phyloP scores from a whole-genome alignment of 92 coral and sea anemone species.

The Anthopleura xanthogrammica region DNA sequence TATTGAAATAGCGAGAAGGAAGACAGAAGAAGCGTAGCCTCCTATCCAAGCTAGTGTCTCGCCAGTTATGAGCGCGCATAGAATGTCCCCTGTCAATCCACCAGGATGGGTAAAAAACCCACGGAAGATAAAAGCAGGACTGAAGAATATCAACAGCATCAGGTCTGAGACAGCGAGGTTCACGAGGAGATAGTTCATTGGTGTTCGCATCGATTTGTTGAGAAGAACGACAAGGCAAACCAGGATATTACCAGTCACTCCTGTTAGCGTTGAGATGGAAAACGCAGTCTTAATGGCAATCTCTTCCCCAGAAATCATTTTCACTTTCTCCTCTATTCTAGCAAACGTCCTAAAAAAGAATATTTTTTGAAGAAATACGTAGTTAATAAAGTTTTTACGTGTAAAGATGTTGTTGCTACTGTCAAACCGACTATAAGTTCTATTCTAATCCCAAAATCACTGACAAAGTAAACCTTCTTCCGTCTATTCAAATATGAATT shows the following conservation, averaged over 20 bases:
- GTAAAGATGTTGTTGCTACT: too few species aligned
- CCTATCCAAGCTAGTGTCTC: constrained; percentile 70
- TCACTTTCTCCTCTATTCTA: too few species aligned
- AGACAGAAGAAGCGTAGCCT: constrained; percentile 53
- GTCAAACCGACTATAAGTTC: too few species aligned
- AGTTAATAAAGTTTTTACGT: too few species aligned
- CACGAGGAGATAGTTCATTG: constrained; percentile 58
- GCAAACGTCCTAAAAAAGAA: background rate
- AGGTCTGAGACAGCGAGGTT: constrained; percentile 62
- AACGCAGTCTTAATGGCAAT: constrained; percentile 39
- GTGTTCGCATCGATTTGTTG: constrained; percentile 55
- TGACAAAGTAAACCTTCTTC: background rate
- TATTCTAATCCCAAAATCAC: too few species aligned
- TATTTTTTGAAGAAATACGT: too few species aligned
- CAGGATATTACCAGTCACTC: constrained; percentile 48
- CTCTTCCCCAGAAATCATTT: background rate
- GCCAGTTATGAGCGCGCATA: constrained; percentile 46
- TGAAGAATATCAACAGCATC: constrained; percentile 50
- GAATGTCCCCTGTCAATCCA: constrained; percentile 39
- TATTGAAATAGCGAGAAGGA: constrained; percentile 52
- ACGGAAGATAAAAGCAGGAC: constrained; percentile 48
- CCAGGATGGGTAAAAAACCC: constrained; percentile 48
- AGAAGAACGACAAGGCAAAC: constrained; percentile 49
- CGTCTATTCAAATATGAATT: background rate
- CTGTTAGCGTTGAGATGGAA: constrained; percentile 31